These are phyloP conservation scores for Cepaea nemoralis DNA, from an alignment of 1,140 invertebrate species.

Conservation along the genomic window DNA sequence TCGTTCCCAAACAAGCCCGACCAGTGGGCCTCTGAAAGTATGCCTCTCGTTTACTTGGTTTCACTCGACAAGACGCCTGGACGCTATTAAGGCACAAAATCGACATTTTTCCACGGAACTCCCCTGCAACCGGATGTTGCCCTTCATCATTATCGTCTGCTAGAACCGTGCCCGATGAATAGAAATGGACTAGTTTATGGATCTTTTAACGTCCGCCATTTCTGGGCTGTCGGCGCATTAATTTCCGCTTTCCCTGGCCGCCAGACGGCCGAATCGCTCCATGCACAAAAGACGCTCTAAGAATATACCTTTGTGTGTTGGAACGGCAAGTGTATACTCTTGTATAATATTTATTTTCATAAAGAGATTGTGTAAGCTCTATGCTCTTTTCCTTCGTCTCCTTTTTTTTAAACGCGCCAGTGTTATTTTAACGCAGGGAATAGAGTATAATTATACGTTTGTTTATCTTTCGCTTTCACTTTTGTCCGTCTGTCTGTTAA, in stretches of 20 bases:
- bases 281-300: neutral
- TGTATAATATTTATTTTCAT: neutral
- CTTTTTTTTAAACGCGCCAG: too few relatives aligned
- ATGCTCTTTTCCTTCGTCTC: too few relatives aligned
- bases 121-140: neutral
- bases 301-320: neutral
- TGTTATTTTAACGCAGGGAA: too few relatives aligned
- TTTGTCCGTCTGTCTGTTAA: too few relatives aligned
- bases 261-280: neutral
- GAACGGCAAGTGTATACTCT: neutral
- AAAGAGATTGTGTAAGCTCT: neutral
- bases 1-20: neutral
- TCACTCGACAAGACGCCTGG: neutral
- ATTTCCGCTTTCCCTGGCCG: conserved; percentile 10
- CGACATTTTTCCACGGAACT: neutral
- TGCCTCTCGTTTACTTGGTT: too few relatives aligned
- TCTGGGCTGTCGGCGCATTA: neutral
- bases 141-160: conserved; percentile 14
- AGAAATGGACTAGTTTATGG: conserved; percentile 18
- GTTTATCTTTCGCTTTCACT: too few relatives aligned
- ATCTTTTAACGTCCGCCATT: neutral
- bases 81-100: neutral
- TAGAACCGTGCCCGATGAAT: conserved; percentile 16
- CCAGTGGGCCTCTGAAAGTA: neutral
- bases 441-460: too few relatives aligned